Evolutionary conservation across 2,888 invertebrate species (phyloP).

Genomic region (Toxonevra muliebris): DNA sequence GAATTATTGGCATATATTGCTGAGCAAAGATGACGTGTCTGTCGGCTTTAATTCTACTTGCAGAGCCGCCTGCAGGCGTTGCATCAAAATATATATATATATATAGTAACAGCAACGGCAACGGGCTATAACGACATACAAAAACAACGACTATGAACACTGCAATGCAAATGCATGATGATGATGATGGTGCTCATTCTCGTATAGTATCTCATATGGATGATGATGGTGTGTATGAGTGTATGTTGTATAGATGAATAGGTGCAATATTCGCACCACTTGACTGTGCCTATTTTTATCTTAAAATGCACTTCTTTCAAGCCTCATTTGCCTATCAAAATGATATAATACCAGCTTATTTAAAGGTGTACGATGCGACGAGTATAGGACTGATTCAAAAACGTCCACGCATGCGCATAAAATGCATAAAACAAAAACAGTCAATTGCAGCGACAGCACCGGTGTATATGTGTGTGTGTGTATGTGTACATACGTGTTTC

Average conservation of each 20-base stretch:
- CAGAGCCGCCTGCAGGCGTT: constrained; percentile 13
- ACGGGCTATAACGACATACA: too few relatives aligned
- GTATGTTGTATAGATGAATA: neutral
- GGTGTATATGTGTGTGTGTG: too few relatives aligned
- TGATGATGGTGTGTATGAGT: neutral
- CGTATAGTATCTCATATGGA: neutral
- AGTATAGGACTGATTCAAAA: neutral
- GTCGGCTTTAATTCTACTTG: constrained; percentile 1
- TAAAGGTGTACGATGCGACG: neutral
- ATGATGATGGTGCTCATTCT: neutral
- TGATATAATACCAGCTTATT: constrained; percentile 51
- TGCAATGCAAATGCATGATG: neutral
- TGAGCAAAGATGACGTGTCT: constrained; percentile 9
- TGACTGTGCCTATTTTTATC: constrained; percentile 28
- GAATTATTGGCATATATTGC: constrained; percentile 17
- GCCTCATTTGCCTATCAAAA: constrained; percentile 56
- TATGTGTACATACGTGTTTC: constrained; percentile 47
- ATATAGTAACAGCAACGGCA: constrained; percentile 5
- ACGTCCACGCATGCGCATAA: neutral
- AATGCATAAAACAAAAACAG: neutral
- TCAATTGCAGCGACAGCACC: neutral
- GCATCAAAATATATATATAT: constrained; percentile 5
- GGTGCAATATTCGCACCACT: constrained; percentile 19
- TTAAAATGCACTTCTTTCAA: constrained; percentile 45
- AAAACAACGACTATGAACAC: too few relatives aligned